Conservation (phyloP, 2,888 invertebrate genomes). For the Hydrotaea cyrtoneurina region DNA sequence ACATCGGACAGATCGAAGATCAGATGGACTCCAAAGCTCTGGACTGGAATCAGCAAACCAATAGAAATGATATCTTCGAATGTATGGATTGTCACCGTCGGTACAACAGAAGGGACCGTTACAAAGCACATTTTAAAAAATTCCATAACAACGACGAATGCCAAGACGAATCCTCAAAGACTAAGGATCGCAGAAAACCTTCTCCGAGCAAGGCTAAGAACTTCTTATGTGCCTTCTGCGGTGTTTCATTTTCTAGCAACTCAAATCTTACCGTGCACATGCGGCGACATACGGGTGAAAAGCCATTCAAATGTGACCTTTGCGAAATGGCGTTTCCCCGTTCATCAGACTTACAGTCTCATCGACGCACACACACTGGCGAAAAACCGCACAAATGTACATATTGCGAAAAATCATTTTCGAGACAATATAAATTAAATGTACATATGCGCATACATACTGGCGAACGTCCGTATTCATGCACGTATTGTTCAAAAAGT, state of each 20-base stretch:
- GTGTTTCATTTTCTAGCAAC: constrained; percentile 84
- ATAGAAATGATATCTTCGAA: constrained; percentile 72
- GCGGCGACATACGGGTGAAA: constrained; percentile 86
- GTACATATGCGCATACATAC: constrained; percentile 84
- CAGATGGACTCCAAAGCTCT: constrained; percentile 29
- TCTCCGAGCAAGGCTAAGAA: constrained; percentile 79
- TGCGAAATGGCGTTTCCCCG: constrained; percentile 85
- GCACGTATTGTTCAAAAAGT: constrained; percentile 81
- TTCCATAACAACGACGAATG: constrained; percentile 71
- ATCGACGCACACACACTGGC: constrained; percentile 84
- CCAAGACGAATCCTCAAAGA: constrained; percentile 28
- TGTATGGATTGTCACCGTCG: constrained; percentile 76
- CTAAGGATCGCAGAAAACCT: constrained; percentile 39
- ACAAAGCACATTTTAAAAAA: constrained; percentile 76
- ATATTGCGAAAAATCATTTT: constrained; percentile 82
- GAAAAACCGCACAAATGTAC: constrained; percentile 83
- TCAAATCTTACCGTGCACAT: constrained; percentile 85
- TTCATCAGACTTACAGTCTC: constrained; percentile 84
- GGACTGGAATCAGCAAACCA: constrained; percentile 30
- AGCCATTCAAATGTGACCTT: constrained; percentile 85
- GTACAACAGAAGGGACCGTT: constrained; percentile 78
- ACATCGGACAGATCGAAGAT: neutral
- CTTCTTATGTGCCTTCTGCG: constrained; percentile 83
- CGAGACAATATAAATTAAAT: constrained; percentile 84
- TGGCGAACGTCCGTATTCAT: constrained; percentile 84